A percentile compares a stretch with the other conserved stretches of the same genome.
Evolutionary conservation across 1,140 invertebrate species (phyloP).

Genomic region (Drosophila tsacasi): DNA sequence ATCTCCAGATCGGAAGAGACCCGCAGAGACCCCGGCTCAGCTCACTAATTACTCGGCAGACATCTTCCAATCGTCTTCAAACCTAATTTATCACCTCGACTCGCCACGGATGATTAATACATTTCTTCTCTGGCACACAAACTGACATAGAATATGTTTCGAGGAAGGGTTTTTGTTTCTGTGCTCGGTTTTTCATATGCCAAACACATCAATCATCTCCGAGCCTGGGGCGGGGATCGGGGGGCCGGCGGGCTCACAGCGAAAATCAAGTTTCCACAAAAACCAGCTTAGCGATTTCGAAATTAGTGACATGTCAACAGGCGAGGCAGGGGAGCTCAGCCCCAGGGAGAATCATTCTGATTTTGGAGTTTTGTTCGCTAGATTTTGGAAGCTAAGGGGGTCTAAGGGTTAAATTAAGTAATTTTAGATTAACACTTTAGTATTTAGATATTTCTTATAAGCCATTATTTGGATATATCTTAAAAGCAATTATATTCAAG

Average conservation of each 20-base stretch:
- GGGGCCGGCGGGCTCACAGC: conserved; percentile 23
- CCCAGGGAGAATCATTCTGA: conserved; percentile 20
- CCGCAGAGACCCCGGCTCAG: conserved; percentile 25
- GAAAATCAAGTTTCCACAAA: conserved; percentile 68
- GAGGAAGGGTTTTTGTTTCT: conserved; percentile 64
- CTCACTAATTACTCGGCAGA: conserved; percentile 64
- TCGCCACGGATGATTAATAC: conserved; percentile 71
- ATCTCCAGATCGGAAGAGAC: neutral
- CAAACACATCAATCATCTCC: conserved; percentile 73
- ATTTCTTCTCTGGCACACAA: conserved; percentile 50
- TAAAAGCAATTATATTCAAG: too few species aligned
- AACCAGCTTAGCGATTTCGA: conserved; percentile 63
- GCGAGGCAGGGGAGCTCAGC: conserved; percentile 34
- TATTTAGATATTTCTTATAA: neutral
- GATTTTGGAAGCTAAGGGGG: neutral
- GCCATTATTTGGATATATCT: too few species aligned
- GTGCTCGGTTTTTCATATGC: conserved; percentile 45
- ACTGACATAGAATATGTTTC: conserved; percentile 75
- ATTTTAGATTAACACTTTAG: neutral
- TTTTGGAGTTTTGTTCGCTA: conserved; percentile 2
- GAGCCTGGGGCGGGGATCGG: conserved; percentile 3
- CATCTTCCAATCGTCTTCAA: conserved; percentile 60
- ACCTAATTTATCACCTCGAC: conserved; percentile 72
- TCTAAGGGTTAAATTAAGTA: neutral
- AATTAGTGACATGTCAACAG: conserved; percentile 81